A percentile compares a stretch with the other conserved stretches of the same genome.
Evolutionary conservation across 1,140 invertebrate genomes (phyloP).

Genomic region (Anastrepha ludens): DNA sequence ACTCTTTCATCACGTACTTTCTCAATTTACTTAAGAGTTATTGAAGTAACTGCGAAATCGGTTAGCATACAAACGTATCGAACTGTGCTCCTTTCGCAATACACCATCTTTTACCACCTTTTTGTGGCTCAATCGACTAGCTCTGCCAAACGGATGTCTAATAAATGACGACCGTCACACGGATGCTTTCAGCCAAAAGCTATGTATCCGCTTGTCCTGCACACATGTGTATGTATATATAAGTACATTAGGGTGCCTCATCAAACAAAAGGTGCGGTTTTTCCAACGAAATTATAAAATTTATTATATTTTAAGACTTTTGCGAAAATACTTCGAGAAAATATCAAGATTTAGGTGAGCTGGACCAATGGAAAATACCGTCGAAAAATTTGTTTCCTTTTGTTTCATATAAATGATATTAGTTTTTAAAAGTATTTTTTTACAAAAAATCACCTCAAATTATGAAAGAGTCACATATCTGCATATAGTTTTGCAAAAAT

Average conservation of each 20-base stretch:
- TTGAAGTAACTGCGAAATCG: not conserved
- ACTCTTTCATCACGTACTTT: conserved; percentile 8
- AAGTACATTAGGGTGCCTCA: not conserved
- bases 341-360: too few species aligned
- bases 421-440: too few species aligned
- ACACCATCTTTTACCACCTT: not conserved
- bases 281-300: too few species aligned
- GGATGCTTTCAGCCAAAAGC: not conserved
- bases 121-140: not conserved
- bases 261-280: too few species aligned
- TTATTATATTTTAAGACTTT: too few species aligned
- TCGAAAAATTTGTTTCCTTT: too few species aligned
- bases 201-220: not conserved
- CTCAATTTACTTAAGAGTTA: conserved; percentile 31
- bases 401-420: too few species aligned
- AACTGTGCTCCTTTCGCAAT: not conserved
- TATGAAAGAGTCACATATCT: too few species aligned
- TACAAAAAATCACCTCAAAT: too few species aligned
- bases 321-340: too few species aligned
- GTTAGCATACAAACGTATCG: conserved; percentile 18
- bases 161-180: not conserved
- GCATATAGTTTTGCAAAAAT: too few species aligned
- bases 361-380: too few species aligned
- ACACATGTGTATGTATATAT: not conserved
- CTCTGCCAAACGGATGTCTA: not conserved